These are phyloP conservation scores for Oeneis ivallda DNA, from an alignment of 2,888 invertebrate genomes.

Conservation along the genomic window DNA sequence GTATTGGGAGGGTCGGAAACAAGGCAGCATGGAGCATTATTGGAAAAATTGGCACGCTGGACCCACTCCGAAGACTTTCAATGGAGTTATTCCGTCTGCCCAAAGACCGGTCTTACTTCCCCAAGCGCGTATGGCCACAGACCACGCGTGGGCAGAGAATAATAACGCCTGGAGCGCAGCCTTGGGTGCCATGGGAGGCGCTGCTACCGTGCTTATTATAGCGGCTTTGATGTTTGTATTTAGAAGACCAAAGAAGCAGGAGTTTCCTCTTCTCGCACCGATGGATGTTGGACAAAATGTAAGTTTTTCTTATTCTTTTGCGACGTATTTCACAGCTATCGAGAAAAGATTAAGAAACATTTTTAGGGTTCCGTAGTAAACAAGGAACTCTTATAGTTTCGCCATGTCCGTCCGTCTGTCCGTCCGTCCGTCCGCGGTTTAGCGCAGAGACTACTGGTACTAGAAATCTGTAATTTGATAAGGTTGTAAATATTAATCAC, in stretches of 20 bases:
- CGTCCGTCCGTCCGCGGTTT: no score
- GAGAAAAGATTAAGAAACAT: no score
- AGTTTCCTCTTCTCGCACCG: conserved; percentile 61
- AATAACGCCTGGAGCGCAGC: conserved; percentile 67
- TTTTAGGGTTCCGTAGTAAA: no score
- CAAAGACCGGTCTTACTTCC: conserved; percentile 39
- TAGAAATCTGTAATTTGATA: no score
- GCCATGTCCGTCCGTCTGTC: no score
- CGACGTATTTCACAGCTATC: neutral
- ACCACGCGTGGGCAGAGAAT: conserved; percentile 45
- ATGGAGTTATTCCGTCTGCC: conserved; percentile 9
- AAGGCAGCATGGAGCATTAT: conserved; percentile 43
- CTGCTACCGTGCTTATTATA: conserved; percentile 64
- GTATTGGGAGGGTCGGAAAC: conserved; percentile 54
- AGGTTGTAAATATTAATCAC: no score
- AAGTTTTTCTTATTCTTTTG: conserved; percentile 45
- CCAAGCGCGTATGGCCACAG: conserved; percentile 50
- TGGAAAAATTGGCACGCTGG: conserved; percentile 43
- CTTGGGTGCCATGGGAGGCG: conserved; percentile 67
- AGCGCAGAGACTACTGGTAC: no score
- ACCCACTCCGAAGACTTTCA: conserved; percentile 33
- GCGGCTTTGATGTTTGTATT: conserved; percentile 63
- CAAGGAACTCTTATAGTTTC: no score
- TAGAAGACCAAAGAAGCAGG: conserved; percentile 59
- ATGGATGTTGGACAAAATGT: conserved; percentile 70